Base-by-base conservation (phyloP, 2,888 invertebrate species). In the Rotaria macrura region DNA sequence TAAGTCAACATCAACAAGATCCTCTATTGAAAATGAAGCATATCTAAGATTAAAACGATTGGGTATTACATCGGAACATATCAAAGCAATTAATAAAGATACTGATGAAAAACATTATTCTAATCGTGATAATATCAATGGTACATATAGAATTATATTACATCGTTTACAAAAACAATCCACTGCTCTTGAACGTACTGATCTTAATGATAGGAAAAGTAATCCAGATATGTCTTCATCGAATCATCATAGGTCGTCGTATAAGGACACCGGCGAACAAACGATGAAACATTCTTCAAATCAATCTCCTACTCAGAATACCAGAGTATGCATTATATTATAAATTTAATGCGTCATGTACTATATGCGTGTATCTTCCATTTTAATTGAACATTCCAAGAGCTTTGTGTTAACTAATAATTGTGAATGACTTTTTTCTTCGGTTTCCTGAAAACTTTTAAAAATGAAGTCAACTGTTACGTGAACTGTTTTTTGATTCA, bases 101-200 rank as follows among this genome's bases (percentile, higher is more conserved):
- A 20, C 17, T 0, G n/a, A n/a, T 43, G n/a, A 79, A 5, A 79
- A 79, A 14, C 1, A 10, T n/a, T 23, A 43, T 10, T n/a, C 43
- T 12, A 43, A 40, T n/a, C 79, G n/a, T 43, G 79, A 79, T 79
- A 43, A 20, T 79, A 54, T 86, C 14, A 86, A 86, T 84, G 94
- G 94, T 23, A 93, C 93, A 83, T 94, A 94, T 90, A 92, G 94
- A 83, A 94, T 94, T 87, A 91, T 94, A 54, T 91, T 94, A 87
- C 93, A 94, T 87, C 88, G 88, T 83, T 89, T 91, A 17, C 91
- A 91, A 43, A 86, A 86, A 84, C 74, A 84, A 29, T 79, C 43
- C 2, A 43, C 2, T 40, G 2, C 25, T 79, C n/a, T 79, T 10
- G 79, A 79, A 79, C 43, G 43, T 43, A 9, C 43, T 43, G n/a